Evolutionary conservation across 2,797 vertebrate species (phyloP), one percentile per base, ranked within the genome.

Genomic region (Poecilia wingei): DNA sequence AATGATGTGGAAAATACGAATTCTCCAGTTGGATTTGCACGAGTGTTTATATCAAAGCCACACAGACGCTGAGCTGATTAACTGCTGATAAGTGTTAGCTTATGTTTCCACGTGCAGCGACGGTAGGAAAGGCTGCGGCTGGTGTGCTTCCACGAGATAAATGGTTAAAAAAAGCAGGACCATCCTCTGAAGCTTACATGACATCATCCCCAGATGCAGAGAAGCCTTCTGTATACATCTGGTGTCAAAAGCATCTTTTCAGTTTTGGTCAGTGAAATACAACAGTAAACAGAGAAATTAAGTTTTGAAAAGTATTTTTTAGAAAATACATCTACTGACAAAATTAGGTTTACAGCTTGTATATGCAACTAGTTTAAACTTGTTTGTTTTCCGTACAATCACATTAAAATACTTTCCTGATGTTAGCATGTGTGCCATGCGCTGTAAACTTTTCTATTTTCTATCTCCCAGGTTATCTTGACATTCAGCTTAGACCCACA

Each of bases 81-180:
- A 72, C 82, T 75, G 81, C 84, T 89, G 82, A 89, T 87, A 88
- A 83, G 75, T 81, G 76, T 70, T 61, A 74, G 71, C 41, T 81
- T 49, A 72, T 88, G 84, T 91, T 89, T 91, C 86, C 82, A 79
- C 66, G 61, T 78, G 74, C 79, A 78, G 69, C 75, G 46, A 36
- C 6, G 20, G 0, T 10, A 76, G 82, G 82, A 86, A 82, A 80
- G 49, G 79, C 83, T 75, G 59, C 22, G 31, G 78, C 7, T 13
- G 80, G 16, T 84, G 82, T 83, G 78, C 69, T 78, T 88, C 77
- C 79, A 78, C n/a, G 0, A 86, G 90, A 92, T 92, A 87, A 86
- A 82, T 25, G 0, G 77, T 76, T 53, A 72, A 80, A 81, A 31
- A 85, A 85, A 90, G 90, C 78, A 83, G 0, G 3, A 61, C 33